Conservation (phyloP, 2,113 vertebrate genomes). For the Ancistrus triradiatus region DNA sequence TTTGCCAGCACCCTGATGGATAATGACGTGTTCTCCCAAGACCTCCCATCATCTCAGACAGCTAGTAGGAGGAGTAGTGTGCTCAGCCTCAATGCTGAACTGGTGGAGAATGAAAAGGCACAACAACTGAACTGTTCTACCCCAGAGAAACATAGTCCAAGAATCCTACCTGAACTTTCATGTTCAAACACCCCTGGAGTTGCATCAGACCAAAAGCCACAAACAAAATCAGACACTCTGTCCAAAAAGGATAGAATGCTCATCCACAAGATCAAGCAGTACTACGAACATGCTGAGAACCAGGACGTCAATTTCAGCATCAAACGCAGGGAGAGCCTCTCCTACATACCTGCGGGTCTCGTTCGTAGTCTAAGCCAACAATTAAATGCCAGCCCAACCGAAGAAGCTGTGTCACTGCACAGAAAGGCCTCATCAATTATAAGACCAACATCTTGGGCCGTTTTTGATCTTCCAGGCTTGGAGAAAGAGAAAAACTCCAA, state of each 20-base stretch:
- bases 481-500: conserved; percentile 38
- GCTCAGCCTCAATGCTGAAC: conserved; percentile 73
- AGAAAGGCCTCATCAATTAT: conserved; percentile 47
- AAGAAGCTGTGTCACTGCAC: conserved; percentile 40
- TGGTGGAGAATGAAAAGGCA: conserved; percentile 54
- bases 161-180: conserved; percentile 4
- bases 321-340: conserved; percentile 87
- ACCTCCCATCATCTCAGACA: conserved; percentile 58
- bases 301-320: conserved; percentile 78
- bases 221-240: conserved; percentile 65
- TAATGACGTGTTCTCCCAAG: conserved; percentile 68
- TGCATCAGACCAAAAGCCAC: conserved; percentile 56
- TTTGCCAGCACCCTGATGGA: conserved; percentile 67
- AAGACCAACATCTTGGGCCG: conserved; percentile 68
- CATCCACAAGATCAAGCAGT: conserved; percentile 84
- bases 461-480: conserved; percentile 70
- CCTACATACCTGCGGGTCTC: conserved; percentile 89
- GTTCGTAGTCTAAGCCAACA: conserved; percentile 82
- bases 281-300: conserved; percentile 83
- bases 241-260: conserved; percentile 82
- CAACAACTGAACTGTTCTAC: conserved; percentile 34
- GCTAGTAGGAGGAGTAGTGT: conserved; percentile 68
- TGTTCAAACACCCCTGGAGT: conserved; percentile 30
- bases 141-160: conserved; percentile 18
- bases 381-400: conserved; percentile 70